Base-by-base conservation (phyloP, 2,888 invertebrate genomes). In the Campopleginae sp. region DNA sequence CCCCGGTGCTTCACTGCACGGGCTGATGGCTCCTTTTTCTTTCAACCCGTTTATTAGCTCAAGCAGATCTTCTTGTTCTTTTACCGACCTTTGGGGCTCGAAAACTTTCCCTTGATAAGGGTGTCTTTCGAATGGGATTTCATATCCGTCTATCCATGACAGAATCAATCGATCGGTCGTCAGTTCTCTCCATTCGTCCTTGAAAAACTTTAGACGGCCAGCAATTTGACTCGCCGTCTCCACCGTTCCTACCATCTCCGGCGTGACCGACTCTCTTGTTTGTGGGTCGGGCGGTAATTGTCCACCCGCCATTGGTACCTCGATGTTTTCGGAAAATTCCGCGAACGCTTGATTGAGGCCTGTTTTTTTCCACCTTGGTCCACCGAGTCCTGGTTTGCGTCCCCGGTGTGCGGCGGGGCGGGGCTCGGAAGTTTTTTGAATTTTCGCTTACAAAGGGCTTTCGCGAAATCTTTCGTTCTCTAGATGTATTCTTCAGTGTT, bases 381-480 rank as follows among this genome's bases (percentile, higher is more conserved):
- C 54, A 74, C 12, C 31, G 44, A 65, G 14, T 17, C 48, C 27
- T 46, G 68, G 68, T 54, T 54, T 44, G 72, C 42, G 19, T 42
- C 14, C 58, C 23, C 33, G 58, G 42, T n/a, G 42, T 72, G 27
- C 72, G 72, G 46, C 84, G 76, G 58, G 82, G 77, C 74, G 77
- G 75, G 51, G 12, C 46, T 51, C 74, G 80, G 31, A 66, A 31
- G 85, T 86, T 87, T 87, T 87, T 87, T 85, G 76, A 58, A 27
- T 46, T 44, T 5, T 51, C 44, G 27, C 31, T 46, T 6, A 46
- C n/a, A 19, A 23, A 63, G 23, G 61, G 19, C 7, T 23, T 79
- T 70, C 66, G 54, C 63, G 54, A 46, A 8, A 54, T 19, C n/a
- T 44, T 80, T 14, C 83, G 61, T 4, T 82, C 86, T 17, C 75